Evolutionary conservation across 2,113 vertebrate genomes (phyloP).

Genomic region (Anolis carolinensis): DNA sequence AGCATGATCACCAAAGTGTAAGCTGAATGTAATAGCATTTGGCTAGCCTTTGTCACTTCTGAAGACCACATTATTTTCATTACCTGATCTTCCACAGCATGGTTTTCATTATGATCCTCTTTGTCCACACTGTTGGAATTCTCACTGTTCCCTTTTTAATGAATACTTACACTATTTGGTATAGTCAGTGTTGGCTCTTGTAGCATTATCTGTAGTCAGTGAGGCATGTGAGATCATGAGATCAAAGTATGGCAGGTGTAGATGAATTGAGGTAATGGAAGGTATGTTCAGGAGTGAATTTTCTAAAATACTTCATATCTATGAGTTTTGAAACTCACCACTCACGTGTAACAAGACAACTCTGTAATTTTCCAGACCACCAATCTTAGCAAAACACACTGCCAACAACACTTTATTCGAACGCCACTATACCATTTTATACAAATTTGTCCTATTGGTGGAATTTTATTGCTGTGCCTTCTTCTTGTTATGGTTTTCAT

Average conservation of each 20-base stretch:
- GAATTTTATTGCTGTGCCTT: not conserved
- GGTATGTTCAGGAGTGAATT: accelerated
- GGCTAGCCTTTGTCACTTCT: not conserved
- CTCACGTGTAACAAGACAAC: not conserved
- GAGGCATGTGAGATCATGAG: not conserved
- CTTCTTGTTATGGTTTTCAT: not conserved
- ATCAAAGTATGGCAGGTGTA: not conserved
- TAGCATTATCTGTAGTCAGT: not conserved
- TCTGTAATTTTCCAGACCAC: not conserved
- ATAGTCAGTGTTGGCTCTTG: not conserved
- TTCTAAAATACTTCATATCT: not conserved
- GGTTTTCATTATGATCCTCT: not conserved
- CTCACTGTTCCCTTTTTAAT: not conserved
- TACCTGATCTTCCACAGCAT: not conserved
- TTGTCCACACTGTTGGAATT: not conserved
- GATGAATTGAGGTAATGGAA: not conserved
- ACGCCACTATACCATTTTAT: conserved; percentile 16
- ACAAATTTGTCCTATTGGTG: conserved; percentile 1
- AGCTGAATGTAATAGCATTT: not conserved
- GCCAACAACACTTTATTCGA: not conserved
- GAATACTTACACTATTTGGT: not conserved
- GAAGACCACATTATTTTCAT: not conserved
- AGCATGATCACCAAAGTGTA: too few species aligned
- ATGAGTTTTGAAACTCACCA: not conserved
- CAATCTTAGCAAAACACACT: not conserved